phyloP scores from a whole-genome alignment of 2,797 vertebrate genomes.

The Echiichthys vipera region DNA sequence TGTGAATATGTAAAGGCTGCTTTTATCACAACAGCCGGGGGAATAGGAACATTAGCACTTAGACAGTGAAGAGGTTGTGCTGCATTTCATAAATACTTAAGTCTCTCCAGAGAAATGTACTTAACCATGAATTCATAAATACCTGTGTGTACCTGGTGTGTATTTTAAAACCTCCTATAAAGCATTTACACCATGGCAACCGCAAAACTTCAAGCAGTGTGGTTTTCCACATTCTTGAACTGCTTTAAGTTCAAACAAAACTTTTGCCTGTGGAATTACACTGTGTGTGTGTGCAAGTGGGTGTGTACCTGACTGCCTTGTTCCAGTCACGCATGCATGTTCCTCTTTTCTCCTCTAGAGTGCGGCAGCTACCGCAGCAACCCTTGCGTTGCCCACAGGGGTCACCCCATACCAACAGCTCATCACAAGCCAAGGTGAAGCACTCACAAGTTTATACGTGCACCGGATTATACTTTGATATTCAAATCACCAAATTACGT shows the following conservation, averaged over 20 bases:
- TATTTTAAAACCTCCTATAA: background rate
- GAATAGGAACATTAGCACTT: background rate
- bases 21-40: constrained; percentile 17
- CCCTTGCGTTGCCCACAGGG: constrained; percentile 94
- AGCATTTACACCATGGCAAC: background rate
- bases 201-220: background rate
- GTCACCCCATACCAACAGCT: constrained; percentile 95
- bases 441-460: background rate
- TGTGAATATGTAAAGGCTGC: constrained; percentile 8
- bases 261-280: background rate
- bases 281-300: background rate
- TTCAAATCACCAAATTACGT: background rate
- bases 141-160: background rate
- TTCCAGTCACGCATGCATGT: background rate
- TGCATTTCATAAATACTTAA: constrained; percentile 15
- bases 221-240: constrained; percentile 1
- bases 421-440: constrained; percentile 93
- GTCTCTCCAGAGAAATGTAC: constrained; percentile 13
- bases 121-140: background rate
- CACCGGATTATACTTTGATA: background rate
- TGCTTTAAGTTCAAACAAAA: background rate
- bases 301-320: constrained; percentile 16
- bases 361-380: constrained; percentile 96
- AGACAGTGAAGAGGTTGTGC: background rate
- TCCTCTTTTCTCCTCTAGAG: constrained; percentile 84